Evolutionary conservation across 2,113 vertebrate genomes (phyloP), one percentile per base, ranked within the genome.

Genomic region (Salvator merianae): DNA sequence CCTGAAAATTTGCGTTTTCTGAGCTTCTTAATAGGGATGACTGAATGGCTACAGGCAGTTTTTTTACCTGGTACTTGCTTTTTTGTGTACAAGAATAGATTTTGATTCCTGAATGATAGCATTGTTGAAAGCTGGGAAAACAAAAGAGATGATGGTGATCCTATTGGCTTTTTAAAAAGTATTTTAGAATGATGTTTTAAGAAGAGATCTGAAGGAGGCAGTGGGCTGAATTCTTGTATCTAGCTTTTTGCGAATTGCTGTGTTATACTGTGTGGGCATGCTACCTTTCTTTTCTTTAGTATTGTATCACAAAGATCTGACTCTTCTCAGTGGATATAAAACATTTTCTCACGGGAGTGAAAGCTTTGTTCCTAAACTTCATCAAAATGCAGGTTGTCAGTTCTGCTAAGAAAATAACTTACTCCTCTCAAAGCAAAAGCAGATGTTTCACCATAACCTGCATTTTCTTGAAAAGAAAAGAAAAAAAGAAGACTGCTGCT

Each of bases 361-460:
- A 38, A 72, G 76, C 28, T n/a, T 79, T 71, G 66, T 28, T 70
- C 6, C 24, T 77, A 32, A 28, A 36, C 66, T 43, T 59, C 75
- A 59, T 68, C 34, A 77, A 40, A 84, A 40, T 84, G 38, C 22
- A 76, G 40, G 7, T 38, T 66, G 59, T 50, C 62, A 66, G 53
- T 77, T 70, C 36, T 43, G 28, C 34, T 59, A 77, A 40, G 83
- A 69, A 84, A 77, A 77, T 6, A 82, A 47, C 77, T 68, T 81
- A 47, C 50, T 71, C 47, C 71, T 4, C 6, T 71, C 38, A 47
- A 50, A 38, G 18, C 63, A 53, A 47, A 76, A n/a, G 28, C 32
- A 69, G 24, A 24, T 77, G 7, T 34, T 77, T 7, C 1, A 28
- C n/a, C 26, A 13, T 55, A 75, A 43, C 81, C 30, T 72, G 26